Percentiles rank a stretch among this genome's conserved stretches.
phyloP scores from a whole-genome alignment of 2,888 invertebrate species.

The Nemotelus pantherinus region DNA sequence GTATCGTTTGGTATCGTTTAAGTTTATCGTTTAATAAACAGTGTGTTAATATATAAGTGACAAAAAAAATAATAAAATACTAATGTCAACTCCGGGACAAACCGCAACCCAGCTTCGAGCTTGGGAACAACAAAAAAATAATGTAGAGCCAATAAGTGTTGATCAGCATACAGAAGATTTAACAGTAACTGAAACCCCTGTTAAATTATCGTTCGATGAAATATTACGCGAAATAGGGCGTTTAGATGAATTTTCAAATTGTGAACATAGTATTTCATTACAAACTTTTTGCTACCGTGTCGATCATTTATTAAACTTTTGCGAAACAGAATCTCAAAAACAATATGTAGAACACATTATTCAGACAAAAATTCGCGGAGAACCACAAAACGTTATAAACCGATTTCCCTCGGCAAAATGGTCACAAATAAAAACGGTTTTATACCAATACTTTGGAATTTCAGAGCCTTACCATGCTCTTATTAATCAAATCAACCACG shows the following conservation, averaged over 20 bases:
- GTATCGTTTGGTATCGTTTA: too few species aligned
- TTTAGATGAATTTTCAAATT: conserved; percentile 23
- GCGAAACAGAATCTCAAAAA: not conserved
- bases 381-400: conserved; percentile 9
- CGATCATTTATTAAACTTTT: not conserved
- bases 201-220: too few species aligned
- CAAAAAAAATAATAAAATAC: not conserved
- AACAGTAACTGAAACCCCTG: not conserved
- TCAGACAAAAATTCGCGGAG: conserved; percentile 10
- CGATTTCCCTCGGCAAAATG: conserved; percentile 12
- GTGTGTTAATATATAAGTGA: not conserved
- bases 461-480: conserved; percentile 15
- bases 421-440: conserved; percentile 17
- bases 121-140: not conserved
- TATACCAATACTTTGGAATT: conserved; percentile 17
- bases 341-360: not conserved
- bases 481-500: conserved; percentile 19
- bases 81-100: not conserved
- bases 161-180: not conserved
- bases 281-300: conserved; percentile 4
- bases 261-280: not conserved
- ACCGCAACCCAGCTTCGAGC: conserved; percentile 2
- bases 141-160: not conserved
- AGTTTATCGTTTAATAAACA: not conserved
- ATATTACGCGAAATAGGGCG: too few species aligned